These are phyloP conservation scores for Drosophila kambysellisi DNA, from an alignment of 2,888 invertebrate genomes.

Conservation along the genomic window DNA sequence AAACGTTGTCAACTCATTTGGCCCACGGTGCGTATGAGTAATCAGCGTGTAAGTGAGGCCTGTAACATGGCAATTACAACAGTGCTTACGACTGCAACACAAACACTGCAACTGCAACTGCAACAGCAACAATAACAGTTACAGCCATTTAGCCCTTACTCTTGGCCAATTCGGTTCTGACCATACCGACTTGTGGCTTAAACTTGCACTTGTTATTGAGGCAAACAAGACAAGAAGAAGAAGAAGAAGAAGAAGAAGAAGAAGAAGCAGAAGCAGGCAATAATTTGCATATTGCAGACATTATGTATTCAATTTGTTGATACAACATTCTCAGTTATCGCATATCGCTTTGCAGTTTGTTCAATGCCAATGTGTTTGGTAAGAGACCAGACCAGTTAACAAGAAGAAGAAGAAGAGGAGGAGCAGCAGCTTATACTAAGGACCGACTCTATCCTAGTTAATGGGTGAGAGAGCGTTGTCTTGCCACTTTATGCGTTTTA, in stretches of 20 bases:
- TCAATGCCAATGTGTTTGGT: conserved; percentile 8
- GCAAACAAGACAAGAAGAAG: background rate
- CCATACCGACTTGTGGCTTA: background rate
- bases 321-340: conserved; percentile 1
- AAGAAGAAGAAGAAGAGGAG: background rate
- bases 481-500: conserved; percentile 73
- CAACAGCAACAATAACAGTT: background rate
- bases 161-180: conserved; percentile 6
- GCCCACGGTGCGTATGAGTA: conserved; percentile 61
- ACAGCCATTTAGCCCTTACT: conserved; percentile 29
- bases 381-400: conserved; percentile 2
- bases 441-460: conserved; percentile 27
- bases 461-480: conserved; percentile 33
- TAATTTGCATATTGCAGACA: conserved; percentile 34
- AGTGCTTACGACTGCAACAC: conserved; percentile 6
- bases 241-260: background rate
- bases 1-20: conserved; percentile 40
- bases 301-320: conserved; percentile 27
- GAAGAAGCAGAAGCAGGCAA: conserved; percentile 3
- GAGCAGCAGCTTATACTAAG: conserved; percentile 1
- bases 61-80: conserved; percentile 50
- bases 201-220: conserved; percentile 25
- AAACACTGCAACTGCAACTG: conserved; percentile 12
- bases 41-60: conserved; percentile 33
- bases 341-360: background rate